Evolutionary conservation across 2,888 invertebrate species (phyloP), one percentile per base, ranked within the genome.

Genomic region (Pachydiplax longipennis): DNA sequence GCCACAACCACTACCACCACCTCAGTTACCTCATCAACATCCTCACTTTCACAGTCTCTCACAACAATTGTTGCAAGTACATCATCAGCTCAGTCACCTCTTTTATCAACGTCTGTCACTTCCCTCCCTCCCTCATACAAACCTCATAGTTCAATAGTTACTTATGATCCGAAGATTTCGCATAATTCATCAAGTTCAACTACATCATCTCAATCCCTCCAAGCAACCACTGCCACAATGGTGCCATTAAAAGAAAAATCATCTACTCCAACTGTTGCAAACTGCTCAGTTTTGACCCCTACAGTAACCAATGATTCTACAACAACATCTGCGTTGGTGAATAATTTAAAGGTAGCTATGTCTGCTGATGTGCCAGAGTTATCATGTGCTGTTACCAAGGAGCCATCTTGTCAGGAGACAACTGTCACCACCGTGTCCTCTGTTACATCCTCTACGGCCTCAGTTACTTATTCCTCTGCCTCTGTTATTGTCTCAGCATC

Each of bases 1-100:
- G 48, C 80, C 90, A 90, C 90, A n/a, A 90, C 90, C n/a, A 90
- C 80, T n/a, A 80, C 90, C n/a, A 48, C 80, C 80, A 81, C 81
- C 15, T 58, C 90, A 48, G 58, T 81, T 15, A 40, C 40, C 53
- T 80, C 80, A 22, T 31, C 48, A 18, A 44, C 53, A 31, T 25
- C 31, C 22, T 61, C 90, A 25, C 65, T 65, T n/a, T 35, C 80
- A 35, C 18, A 22, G 5, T 22, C 37, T 40, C 40, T 81, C 53
- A 80, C 53, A 25, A 73, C 25, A 73, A 73, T 12, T 25, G 73
- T 73, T 31, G 73, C 73, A 73, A 73, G 90, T 61, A 58, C 53
- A 53, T 25, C 81, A 44, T 40, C 80, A n/a, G 12, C 25, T 44
- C 81, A 40, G n/a, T 44, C 13, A 22, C 82, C 40, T 15, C 44